A percentile compares a stretch with the other conserved stretches of the same genome.
phyloP scores from a whole-genome alignment of 2,113 vertebrate genomes.

The Rissa tridactyla region DNA sequence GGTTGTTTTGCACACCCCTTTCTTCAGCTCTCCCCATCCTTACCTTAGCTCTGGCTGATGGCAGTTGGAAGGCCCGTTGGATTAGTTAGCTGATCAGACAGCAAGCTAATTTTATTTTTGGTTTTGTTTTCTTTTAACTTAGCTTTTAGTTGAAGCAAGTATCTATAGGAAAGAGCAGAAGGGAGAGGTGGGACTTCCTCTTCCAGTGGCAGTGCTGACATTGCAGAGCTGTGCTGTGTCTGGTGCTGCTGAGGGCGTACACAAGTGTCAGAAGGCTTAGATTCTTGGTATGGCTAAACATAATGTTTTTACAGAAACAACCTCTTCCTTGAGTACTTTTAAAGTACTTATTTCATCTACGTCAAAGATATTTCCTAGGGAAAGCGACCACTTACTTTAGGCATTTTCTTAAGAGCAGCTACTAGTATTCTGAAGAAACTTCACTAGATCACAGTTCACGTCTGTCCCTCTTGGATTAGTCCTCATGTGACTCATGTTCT shows the following conservation, averaged over 20 bases:
- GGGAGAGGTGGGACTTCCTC: not conserved
- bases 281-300: not conserved
- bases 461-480: not conserved
- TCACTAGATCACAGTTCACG: not conserved
- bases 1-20: not conserved
- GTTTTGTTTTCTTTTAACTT: not conserved
- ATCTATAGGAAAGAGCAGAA: not conserved
- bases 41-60: not conserved
- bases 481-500: not conserved
- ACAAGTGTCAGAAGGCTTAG: not conserved
- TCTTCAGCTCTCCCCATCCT: not conserved
- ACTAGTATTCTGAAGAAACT: not conserved
- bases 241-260: not conserved
- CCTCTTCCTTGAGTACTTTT: not conserved
- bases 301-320: not conserved
- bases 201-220: not conserved
- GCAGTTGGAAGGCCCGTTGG: not conserved
- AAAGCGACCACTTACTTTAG: not conserved
- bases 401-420: not conserved
- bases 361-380: not conserved
- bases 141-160: not conserved
- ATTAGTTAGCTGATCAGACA: not conserved
- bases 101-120: not conserved
- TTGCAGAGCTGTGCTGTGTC: not conserved
- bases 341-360: not conserved